These are phyloP conservation scores for Orussus abietinus DNA, from an alignment of 1,140 invertebrate species.

Conservation along the genomic window DNA sequence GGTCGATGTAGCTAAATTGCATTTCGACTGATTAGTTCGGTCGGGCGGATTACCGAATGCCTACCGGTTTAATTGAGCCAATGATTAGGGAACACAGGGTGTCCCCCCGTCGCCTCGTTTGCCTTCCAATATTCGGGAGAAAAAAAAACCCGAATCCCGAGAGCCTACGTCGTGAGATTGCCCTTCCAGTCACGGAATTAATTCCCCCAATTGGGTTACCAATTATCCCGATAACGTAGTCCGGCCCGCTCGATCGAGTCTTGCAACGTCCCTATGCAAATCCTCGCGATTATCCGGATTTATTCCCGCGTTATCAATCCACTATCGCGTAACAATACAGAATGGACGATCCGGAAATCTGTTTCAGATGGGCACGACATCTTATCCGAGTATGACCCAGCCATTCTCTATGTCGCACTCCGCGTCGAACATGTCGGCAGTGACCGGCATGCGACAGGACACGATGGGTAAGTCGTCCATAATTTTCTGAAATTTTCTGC, in stretches of 20 bases:
- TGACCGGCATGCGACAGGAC: slow-evolving; percentile 81
- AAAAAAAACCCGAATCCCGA: slow-evolving; percentile 8
- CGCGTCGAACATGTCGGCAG: slow-evolving; percentile 82
- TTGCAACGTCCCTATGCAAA: no score
- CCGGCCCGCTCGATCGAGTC: no score
- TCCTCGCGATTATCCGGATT: no score
- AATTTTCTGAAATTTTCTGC: no score
- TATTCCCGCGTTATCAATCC: no score
- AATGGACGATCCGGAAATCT: no score
- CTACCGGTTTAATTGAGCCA: slow-evolving; percentile 46
- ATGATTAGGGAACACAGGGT: slow-evolving; percentile 33
- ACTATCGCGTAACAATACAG: no score
- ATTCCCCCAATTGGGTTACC: no score
- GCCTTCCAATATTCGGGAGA: no score
- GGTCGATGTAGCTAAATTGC: slow-evolving; percentile 49
- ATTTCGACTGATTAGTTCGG: slow-evolving; percentile 49
- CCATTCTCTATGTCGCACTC: slow-evolving; percentile 91
- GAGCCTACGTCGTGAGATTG: no score
- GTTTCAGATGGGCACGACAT: slow-evolving; percentile 84
- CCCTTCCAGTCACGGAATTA: no score
- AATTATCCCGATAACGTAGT: no score
- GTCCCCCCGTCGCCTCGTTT: slow-evolving; percentile 9
- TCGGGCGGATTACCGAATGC: slow-evolving; percentile 48
- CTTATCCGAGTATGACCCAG: slow-evolving; percentile 88
- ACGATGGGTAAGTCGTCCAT: slow-evolving; percentile 73